phyloP scores from a whole-genome alignment of 1,140 invertebrate genomes.

The Lepidurus couesii region DNA sequence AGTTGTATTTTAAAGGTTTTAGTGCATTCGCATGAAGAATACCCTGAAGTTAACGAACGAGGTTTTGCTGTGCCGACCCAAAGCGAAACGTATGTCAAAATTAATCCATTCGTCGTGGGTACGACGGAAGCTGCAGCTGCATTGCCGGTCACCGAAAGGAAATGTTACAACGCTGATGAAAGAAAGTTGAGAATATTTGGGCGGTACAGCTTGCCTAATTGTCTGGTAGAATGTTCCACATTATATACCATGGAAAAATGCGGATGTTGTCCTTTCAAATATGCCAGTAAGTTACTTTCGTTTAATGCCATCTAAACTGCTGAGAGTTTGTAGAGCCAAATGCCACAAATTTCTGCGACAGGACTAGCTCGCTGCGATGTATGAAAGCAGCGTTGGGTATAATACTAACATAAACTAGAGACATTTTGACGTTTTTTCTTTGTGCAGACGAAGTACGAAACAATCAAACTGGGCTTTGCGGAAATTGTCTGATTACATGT shows the following conservation, averaged over 20 bases:
- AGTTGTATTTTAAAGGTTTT: background rate
- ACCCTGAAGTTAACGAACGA: background rate
- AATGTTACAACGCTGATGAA: background rate
- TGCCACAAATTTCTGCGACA: background rate
- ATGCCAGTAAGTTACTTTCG: background rate
- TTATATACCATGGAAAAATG: conserved; percentile 7
- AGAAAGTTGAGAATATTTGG: background rate
- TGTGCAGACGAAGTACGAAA: background rate
- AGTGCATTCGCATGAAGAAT: background rate
- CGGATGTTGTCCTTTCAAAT: background rate
- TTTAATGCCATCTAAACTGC: background rate
- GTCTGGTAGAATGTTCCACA: background rate
- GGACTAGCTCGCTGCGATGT: background rate
- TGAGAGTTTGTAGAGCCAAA: background rate
- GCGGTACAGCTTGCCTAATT: conserved; percentile 13
- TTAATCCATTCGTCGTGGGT: background rate
- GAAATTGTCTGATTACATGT: background rate
- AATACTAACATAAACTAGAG: background rate
- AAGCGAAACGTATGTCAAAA: background rate
- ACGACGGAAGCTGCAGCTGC: background rate
- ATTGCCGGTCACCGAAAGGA: background rate
- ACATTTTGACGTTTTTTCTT: background rate
- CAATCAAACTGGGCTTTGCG: conserved; percentile 1
- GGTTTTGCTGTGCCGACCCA: conserved; percentile 5
- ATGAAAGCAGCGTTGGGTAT: background rate